These are phyloP conservation scores for Lerista edwardsae DNA, from an alignment of 2,797 vertebrate genomes.

Conservation along the genomic window DNA sequence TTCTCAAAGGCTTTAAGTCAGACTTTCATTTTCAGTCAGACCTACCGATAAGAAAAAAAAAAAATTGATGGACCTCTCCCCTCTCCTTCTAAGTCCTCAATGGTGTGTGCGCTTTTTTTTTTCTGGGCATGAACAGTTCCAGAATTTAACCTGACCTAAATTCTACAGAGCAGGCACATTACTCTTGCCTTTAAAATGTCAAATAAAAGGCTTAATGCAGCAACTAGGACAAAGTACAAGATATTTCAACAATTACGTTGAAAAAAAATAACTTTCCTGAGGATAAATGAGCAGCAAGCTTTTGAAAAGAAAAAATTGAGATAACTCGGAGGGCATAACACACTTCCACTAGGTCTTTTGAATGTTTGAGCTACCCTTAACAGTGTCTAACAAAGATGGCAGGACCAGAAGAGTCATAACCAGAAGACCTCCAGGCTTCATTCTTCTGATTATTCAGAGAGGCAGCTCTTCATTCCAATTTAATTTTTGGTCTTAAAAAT, in stretches of 20 bases:
- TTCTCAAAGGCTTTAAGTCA: not conserved
- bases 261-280: not conserved
- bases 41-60: not conserved
- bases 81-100: not conserved
- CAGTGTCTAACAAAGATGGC: not conserved
- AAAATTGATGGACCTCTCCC: not conserved
- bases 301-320: not conserved
- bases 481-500: too few species aligned
- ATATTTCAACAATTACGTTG: not conserved
- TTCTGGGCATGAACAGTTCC: not conserved
- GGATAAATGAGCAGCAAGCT: not conserved
- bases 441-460: not conserved
- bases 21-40: too few species aligned
- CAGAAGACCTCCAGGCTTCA: not conserved
- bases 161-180: not conserved
- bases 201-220: not conserved
- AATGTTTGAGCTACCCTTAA: too few species aligned
- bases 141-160: conserved; percentile 1
- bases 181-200: not conserved
- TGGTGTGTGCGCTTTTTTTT: not conserved
- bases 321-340: not conserved
- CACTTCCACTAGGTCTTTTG: not conserved
- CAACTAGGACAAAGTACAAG: not conserved
- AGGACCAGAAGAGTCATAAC: not conserved
- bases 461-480: not conserved